Conservation (phyloP, 2,888 invertebrate genomes). For the Chrysolina haemoptera region DNA sequence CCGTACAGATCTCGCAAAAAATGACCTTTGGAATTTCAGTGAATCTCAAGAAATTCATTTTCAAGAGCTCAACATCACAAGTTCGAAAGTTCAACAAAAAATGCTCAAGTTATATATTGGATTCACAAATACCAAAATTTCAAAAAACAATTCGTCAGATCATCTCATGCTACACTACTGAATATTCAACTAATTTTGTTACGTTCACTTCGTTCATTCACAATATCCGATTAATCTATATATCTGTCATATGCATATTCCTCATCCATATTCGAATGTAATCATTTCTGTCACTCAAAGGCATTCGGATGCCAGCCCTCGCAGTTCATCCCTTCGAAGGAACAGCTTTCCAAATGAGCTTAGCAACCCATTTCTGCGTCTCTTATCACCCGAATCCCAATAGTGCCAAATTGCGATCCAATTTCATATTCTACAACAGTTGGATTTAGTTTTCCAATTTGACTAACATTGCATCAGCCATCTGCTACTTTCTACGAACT, state of each 20-base stretch:
- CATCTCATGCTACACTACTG: too few species aligned
- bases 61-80: too few species aligned
- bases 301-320: background rate
- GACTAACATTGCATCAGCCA: constrained; percentile 21
- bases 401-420: constrained; percentile 18
- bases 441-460: constrained; percentile 20
- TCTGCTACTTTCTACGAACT: constrained; percentile 21
- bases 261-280: background rate
- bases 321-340: constrained; percentile 9
- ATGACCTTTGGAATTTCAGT: too few species aligned
- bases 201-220: background rate
- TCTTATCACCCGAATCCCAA: constrained; percentile 17
- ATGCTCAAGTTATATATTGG: too few species aligned
- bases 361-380: constrained; percentile 11
- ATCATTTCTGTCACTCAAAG: background rate
- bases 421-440: constrained; percentile 15
- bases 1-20: too few species aligned
- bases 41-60: too few species aligned
- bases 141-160: too few species aligned
- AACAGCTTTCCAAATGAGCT: background rate
- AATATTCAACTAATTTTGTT: too few species aligned
- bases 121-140: too few species aligned
- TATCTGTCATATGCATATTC: background rate
- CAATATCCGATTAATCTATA: background rate
- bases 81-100: too few species aligned